Conservation (phyloP, 2,113 vertebrate species). For the Phalacrocorax carbo region DNA sequence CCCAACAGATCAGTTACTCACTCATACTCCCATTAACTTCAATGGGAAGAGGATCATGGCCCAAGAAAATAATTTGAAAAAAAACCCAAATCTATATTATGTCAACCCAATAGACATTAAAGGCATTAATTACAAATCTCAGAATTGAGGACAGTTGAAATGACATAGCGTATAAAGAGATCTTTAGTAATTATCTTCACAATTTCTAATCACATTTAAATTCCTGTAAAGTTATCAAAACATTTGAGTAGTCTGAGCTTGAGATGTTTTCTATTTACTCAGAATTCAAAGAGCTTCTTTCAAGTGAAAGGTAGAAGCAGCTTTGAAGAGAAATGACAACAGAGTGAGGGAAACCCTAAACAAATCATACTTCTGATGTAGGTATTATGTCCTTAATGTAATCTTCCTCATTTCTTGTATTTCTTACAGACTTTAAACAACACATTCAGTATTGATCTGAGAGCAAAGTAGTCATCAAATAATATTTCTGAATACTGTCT, state of each 20-base stretch:
- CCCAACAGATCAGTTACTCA: neutral
- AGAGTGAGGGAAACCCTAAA: conserved; percentile 22
- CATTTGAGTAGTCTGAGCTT: conserved; percentile 18
- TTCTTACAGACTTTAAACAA: neutral
- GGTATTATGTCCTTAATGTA: neutral
- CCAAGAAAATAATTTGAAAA: neutral
- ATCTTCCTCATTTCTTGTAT: neutral
- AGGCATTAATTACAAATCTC: conserved; percentile 10
- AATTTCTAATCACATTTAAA: conserved; percentile 45
- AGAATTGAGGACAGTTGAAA: neutral
- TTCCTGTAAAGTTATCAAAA: conserved; percentile 43
- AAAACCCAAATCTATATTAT: neutral
- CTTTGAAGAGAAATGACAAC: conserved; percentile 58
- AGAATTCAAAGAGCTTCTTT: conserved; percentile 45
- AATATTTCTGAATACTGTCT: neutral
- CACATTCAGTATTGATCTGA: neutral
- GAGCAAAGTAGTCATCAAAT: neutral
- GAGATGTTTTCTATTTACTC: conserved; percentile 54
- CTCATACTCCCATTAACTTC: neutral
- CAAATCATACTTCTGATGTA: conserved; percentile 19
- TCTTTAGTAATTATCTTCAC: conserved; percentile 41
- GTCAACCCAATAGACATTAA: neutral
- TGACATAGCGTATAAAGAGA: neutral
- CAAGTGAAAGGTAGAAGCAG: conserved; percentile 51
- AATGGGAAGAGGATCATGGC: neutral